Evolutionary conservation across 2,797 vertebrate species (phyloP), one percentile per base, ranked within the genome.

Genomic region (Rhabdomys pumilio): DNA sequence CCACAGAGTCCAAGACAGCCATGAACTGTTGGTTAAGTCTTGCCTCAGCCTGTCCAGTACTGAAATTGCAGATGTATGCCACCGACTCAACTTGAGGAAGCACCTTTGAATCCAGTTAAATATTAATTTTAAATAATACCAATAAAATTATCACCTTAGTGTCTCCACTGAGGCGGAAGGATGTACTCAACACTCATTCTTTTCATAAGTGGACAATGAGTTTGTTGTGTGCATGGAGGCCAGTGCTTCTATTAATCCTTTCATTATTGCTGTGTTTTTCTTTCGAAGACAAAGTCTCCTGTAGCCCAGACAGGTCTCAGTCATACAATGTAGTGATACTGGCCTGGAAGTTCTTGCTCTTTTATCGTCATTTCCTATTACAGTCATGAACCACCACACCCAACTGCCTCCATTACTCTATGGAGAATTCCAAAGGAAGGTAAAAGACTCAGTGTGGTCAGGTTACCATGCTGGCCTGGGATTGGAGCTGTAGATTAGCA

Each of bases 71-170:
- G 38, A 44, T 24, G 0, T 65, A 6, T 89, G 15, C 8, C 15
- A 63, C 20, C 20, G 50, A 38, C 17, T 63, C 41, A 50, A 75
- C 57, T n/a, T 20, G 59, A 53, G 88, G 31, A 90, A 90, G 57
- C 20, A 47, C 75, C 26, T 61, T 93, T 84, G n/a, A 22, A 86
- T 83, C 91, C 57, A 10, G 41, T 79, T 96, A 82, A 11, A 73
- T 88, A 38, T 88, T 38, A 69, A 61, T 94, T 50, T 65, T 65
- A 38, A 50, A 65, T n/a, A 77, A 76, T 76, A 61, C 3, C 75
- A 92, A n/a, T 80, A n/a, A 84, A 86, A 65, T 87, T 89, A 44
- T 38, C 41, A 9, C 53, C 59, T 95, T 65, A 73, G 94, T 82
- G 61, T 95, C 31, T 94, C 69, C 81, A 87, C 79, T 95, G 53